Evolutionary conservation across 2,888 invertebrate species (phyloP).

Genomic region (Apotomis betuletana): DNA sequence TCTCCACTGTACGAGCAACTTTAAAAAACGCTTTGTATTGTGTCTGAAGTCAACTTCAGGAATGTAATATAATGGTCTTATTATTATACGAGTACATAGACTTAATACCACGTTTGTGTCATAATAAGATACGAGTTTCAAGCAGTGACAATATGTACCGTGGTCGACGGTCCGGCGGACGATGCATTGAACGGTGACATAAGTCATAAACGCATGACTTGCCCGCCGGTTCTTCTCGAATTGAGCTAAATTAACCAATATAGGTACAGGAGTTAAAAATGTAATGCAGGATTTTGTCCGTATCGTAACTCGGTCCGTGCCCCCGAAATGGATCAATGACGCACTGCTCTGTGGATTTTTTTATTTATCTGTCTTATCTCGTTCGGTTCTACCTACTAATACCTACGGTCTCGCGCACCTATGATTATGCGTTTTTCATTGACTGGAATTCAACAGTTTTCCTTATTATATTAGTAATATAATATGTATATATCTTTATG

Average conservation of each 20-base stretch:
- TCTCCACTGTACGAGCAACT: no score
- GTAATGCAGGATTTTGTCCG: slow-evolving; percentile 47
- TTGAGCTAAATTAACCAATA: slow-evolving; percentile 53
- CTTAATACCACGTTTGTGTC: no score
- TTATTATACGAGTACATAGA: no score
- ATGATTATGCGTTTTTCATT: neutral
- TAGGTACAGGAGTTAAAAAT: slow-evolving; percentile 51
- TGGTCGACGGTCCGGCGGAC: slow-evolving; percentile 13
- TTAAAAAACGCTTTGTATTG: no score
- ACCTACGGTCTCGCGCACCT: neutral
- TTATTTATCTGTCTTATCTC: slow-evolving; percentile 11
- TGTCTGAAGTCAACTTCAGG: no score
- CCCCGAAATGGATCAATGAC: slow-evolving; percentile 65
- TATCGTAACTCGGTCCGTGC: slow-evolving; percentile 49
- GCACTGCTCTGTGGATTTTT: slow-evolving; percentile 47
- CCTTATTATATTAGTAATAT: neutral
- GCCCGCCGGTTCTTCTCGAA: slow-evolving; percentile 48
- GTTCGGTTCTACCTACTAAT: neutral
- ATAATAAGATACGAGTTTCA: neutral
- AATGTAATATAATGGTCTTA: no score
- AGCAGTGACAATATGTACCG: neutral
- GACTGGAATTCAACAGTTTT: neutral
- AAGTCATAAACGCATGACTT: slow-evolving; percentile 45
- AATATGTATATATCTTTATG: no score
- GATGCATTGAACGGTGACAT: slow-evolving; percentile 46